A percentile compares a stretch with the other conserved stretches of the same genome.
These are phyloP conservation scores for Glyphotaelius pellucidus DNA, from an alignment of 2,888 invertebrate species.

Conservation along the genomic window DNA sequence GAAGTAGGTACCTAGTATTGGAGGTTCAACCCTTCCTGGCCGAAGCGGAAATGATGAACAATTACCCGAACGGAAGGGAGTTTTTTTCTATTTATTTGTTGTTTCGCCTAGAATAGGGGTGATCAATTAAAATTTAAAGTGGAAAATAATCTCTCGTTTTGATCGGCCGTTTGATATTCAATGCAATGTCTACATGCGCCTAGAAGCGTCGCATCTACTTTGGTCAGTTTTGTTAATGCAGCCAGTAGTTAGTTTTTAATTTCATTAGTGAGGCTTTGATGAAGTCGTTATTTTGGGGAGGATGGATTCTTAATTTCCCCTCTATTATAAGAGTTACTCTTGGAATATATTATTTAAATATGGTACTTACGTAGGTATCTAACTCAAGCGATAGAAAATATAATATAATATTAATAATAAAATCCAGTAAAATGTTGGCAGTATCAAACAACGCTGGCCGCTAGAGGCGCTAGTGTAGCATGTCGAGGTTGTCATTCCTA, in stretches of 20 bases:
- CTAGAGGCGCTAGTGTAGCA: too few species aligned
- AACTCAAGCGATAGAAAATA: not conserved
- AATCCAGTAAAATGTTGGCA: too few species aligned
- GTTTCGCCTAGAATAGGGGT: constrained; percentile 21
- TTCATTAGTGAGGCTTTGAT: not conserved
- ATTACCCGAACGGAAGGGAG: constrained; percentile 53
- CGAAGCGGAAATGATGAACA: constrained; percentile 58
- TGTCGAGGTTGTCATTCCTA: too few species aligned
- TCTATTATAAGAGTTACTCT: not conserved
- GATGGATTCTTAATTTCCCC: not conserved
- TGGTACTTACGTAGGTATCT: not conserved
- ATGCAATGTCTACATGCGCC: not conserved
- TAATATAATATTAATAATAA: too few species aligned
- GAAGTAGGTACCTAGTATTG: not conserved
- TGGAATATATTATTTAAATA: not conserved
- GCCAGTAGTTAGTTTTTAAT: not conserved
- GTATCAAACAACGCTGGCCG: too few species aligned
- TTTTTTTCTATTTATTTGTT: constrained; percentile 53
- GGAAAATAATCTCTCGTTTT: constrained; percentile 26
- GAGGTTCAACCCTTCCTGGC: constrained; percentile 53
- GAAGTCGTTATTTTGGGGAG: not conserved
- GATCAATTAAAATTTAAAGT: constrained; percentile 49
- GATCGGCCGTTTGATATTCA: constrained; percentile 7
- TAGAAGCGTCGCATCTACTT: not conserved
- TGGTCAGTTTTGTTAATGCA: not conserved